These are phyloP conservation scores for Coleophora flavipennella DNA, from an alignment of 2,888 invertebrate genomes.

Conservation along the genomic window DNA sequence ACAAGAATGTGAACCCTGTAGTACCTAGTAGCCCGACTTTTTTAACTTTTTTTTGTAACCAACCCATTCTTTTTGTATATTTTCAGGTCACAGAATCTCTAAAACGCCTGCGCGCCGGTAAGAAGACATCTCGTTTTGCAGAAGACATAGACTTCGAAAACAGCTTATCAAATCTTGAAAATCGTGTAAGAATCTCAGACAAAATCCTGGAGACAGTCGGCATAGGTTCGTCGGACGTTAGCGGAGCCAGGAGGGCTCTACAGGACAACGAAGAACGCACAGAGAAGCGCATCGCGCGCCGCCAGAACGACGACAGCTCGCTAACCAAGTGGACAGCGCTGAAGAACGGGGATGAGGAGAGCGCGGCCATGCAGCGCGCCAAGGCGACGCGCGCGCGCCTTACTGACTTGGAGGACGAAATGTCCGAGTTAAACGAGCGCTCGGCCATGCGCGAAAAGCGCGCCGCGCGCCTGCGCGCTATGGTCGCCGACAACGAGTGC, in stretches of 20 bases:
- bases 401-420: slow-evolving; percentile 81
- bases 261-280: slow-evolving; percentile 63
- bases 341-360: slow-evolving; percentile 54
- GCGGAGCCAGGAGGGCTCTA: slow-evolving; percentile 61
- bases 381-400: slow-evolving; percentile 78
- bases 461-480: slow-evolving; percentile 77
- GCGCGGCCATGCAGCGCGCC: slow-evolving; percentile 76
- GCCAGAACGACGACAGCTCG: slow-evolving; percentile 49
- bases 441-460: slow-evolving; percentile 80
- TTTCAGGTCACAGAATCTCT: slow-evolving; percentile 72
- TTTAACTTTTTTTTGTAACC: too few species aligned
- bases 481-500: slow-evolving; percentile 75
- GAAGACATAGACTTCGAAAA: slow-evolving; percentile 77
- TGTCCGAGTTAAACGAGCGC: slow-evolving; percentile 79
- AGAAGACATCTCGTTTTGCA: slow-evolving; percentile 71
- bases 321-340: slow-evolving; percentile 79
- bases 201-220: slow-evolving; percentile 78
- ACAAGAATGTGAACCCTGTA: too few species aligned
- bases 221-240: slow-evolving; percentile 68
- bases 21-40: too few species aligned
- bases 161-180: slow-evolving; percentile 70
- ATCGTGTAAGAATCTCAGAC: slow-evolving; percentile 74
- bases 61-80: too few species aligned
- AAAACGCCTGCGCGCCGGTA: slow-evolving; percentile 74
- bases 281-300: slow-evolving; percentile 57